These are phyloP conservation scores for Cactoblastis cactorum DNA, from an alignment of 2,888 invertebrate species.

Conservation along the genomic window DNA sequence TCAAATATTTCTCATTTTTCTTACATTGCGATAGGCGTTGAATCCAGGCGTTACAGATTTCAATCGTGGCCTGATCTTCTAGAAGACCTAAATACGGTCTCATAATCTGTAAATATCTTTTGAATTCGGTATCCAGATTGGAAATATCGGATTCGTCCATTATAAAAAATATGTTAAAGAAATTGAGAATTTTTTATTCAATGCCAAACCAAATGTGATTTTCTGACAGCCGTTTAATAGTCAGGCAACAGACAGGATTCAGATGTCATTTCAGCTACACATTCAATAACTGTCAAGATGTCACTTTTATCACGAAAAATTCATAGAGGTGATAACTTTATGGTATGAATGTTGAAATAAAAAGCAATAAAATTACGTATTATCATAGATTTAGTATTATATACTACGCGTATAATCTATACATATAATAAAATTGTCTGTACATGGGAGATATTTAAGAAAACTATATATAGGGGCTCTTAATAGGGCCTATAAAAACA, in stretches of 20 bases:
- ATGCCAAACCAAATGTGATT: not conserved
- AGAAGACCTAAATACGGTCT: slow-evolving; percentile 54
- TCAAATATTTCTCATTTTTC: slow-evolving; percentile 46
- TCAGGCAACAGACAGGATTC: not conserved
- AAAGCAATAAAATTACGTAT: no score
- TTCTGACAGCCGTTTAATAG: not conserved
- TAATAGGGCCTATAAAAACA: no score
- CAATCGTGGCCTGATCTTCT: slow-evolving; percentile 44
- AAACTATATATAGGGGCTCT: no score
- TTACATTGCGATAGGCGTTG: slow-evolving; percentile 48
- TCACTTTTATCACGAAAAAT: no score
- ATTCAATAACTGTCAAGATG: no score
- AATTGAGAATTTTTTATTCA: slow-evolving; percentile 8
- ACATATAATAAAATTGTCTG: no score
- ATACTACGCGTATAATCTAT: no score
- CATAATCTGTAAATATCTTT: slow-evolving; percentile 59
- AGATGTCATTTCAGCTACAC: not conserved
- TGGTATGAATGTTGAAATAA: no score
- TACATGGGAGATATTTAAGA: no score
- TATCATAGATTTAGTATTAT: no score
- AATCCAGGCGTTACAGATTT: slow-evolving; percentile 64
- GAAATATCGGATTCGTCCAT: slow-evolving; percentile 48
- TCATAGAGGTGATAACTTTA: no score
- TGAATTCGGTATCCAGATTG: slow-evolving; percentile 57
- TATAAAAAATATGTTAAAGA: not conserved